Evolutionary conservation across 2,113 vertebrate species (phyloP), one percentile per base, ranked within the genome.

Genomic region (Microcebus lehilahytsara): DNA sequence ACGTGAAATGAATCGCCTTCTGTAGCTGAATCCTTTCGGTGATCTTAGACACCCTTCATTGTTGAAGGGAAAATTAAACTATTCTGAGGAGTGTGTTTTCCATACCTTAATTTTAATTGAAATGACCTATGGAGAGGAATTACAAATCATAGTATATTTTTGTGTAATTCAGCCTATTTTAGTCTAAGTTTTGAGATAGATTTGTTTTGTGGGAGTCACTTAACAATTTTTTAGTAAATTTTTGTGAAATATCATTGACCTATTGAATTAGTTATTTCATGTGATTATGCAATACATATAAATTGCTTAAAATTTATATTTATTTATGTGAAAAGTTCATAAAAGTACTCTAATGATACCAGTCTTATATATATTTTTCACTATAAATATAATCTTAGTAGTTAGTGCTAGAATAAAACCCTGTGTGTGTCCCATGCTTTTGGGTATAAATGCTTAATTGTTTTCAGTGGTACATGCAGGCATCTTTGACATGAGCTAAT

Each of bases 31-130:
- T 23, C 66, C 53, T 93, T 96, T 69, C 86, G 4, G 58, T 8
- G 93, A 92, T 93, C 93, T 84, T 84, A 60, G 89, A 4, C 22
- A 19, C 84, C 89, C 46, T 12, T 96, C 60, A 6, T 81, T 84
- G 95, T 9, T 20, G 71, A 88, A 88, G 46, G 56, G 85, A 93
- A 97, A 96, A 92, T 81, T 97, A 97, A 96, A 91, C 78, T 97
- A 4, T 40, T 64, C 3, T 66, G 83, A 95, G 72, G 71, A 80
- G 46, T 79, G 51, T 91, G 69, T 77, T 49, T 85, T 87, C 79
- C 53, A 27, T 34, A 40, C 93, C 9, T 78, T 14, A 34, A 20
- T 51, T 77, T 77, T 53, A 64, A 77, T 72, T 79, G 95, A 95
- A 85, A 75, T 78, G n/a, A 78, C 93, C 75, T 42, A 34, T 66